Conservation (phyloP, 2,888 invertebrate genomes). For the Lasioglossum malachurum region DNA sequence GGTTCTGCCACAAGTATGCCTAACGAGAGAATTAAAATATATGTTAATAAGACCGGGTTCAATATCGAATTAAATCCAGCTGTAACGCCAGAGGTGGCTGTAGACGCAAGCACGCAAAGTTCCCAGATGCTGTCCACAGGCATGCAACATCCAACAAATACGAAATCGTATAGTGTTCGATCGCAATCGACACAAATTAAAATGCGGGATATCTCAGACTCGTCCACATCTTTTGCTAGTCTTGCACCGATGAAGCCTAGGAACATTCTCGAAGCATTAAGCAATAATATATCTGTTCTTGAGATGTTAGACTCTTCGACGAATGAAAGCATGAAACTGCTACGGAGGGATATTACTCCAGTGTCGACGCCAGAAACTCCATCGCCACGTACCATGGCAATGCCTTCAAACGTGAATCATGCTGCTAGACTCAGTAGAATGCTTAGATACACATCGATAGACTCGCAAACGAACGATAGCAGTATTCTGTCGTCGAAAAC, state of each 20-base stretch:
- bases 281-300: conserved; percentile 77
- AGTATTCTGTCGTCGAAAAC: conserved; percentile 42
- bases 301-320: conserved; percentile 79
- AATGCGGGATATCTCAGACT: conserved; percentile 78
- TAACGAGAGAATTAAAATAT: conserved; percentile 53
- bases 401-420: conserved; percentile 80
- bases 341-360: conserved; percentile 76
- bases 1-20: conserved; percentile 26
- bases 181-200: conserved; percentile 64
- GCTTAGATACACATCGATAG: conserved; percentile 51
- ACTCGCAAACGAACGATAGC: conserved; percentile 39
- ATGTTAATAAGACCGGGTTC: conserved; percentile 55
- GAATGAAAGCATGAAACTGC: conserved; percentile 67
- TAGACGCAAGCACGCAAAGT: conserved; percentile 77
- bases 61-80: conserved; percentile 64
- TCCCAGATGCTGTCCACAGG: conserved; percentile 71
- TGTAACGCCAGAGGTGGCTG: conserved; percentile 51
- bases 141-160: conserved; percentile 38
- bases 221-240: conserved; percentile 82
- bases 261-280: conserved; percentile 53
- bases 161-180: conserved; percentile 67
- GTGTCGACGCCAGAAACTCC: conserved; percentile 83
- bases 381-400: conserved; percentile 79
- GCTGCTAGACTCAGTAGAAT: conserved; percentile 69
- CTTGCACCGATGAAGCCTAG: conserved; percentile 74